phyloP scores from a whole-genome alignment of 2,888 invertebrate species.

The Lepetodrilus schrolli region DNA sequence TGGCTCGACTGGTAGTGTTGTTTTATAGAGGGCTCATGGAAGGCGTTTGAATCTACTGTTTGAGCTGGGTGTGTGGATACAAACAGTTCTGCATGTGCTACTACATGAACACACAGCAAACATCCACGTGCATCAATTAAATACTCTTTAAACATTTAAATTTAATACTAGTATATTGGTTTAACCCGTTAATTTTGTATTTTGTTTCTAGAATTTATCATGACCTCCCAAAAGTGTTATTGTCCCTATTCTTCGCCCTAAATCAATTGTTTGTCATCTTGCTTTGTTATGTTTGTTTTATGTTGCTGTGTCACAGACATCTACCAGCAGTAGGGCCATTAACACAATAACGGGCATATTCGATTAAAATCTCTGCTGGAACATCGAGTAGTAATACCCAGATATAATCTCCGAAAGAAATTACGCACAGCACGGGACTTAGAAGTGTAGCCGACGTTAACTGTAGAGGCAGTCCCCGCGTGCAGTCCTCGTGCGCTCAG shows the following conservation, averaged over 20 bases:
- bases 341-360: neutral
- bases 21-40: too few relatives aligned
- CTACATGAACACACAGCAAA: too few relatives aligned
- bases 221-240: too few relatives aligned
- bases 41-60: too few relatives aligned
- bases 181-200: conserved; percentile 2
- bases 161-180: conserved; percentile 14
- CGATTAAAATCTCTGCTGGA: conserved; percentile 1
- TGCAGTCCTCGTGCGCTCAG: neutral
- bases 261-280: too few relatives aligned
- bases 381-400: neutral
- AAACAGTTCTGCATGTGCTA: too few relatives aligned
- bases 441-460: conserved; percentile 5
- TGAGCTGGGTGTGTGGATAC: too few relatives aligned
- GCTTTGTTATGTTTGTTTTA: too few relatives aligned
- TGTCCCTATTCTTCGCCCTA: too few relatives aligned
- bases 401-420: conserved; percentile 4
- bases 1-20: too few relatives aligned
- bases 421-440: neutral
- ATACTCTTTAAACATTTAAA: conserved; percentile 16
- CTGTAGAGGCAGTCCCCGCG: neutral
- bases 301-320: too few relatives aligned
- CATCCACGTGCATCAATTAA: neutral
- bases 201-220: too few relatives aligned
- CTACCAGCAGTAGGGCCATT: neutral